Evolutionary conservation across 2,797 vertebrate genomes (phyloP).

Genomic region (Gadopsis bispinosus): DNA sequence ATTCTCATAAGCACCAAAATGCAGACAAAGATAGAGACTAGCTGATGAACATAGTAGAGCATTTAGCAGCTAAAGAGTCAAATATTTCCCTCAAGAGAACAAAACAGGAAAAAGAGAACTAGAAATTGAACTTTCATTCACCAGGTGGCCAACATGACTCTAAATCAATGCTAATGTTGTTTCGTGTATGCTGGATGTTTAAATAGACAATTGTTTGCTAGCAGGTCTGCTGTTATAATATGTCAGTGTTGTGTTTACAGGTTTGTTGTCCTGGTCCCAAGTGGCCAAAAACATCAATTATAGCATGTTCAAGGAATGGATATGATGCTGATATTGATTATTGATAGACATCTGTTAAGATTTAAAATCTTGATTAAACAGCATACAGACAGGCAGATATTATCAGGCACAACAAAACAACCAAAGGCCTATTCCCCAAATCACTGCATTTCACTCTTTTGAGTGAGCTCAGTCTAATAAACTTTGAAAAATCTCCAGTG

Average conservation of each 20-base stretch:
- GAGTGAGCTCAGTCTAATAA: not conserved
- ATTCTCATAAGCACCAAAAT: not conserved
- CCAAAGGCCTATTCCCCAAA: too few species aligned
- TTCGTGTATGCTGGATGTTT: not conserved
- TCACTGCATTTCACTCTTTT: constrained; percentile 11
- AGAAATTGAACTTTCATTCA: not conserved
- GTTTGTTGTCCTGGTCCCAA: not conserved
- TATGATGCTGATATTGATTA: not conserved
- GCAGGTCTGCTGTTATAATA: not conserved
- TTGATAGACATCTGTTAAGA: not conserved
- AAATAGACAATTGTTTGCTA: not conserved
- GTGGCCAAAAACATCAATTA: not conserved
- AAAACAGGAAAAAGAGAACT: not conserved
- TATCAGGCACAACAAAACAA: not conserved
- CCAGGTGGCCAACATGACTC: not conserved
- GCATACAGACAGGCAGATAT: not conserved
- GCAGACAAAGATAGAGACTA: not conserved
- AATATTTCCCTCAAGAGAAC: not conserved
- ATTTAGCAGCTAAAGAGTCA: not conserved
- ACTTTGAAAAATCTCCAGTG: constrained; percentile 6
- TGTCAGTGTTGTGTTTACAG: not conserved
- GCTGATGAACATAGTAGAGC: not conserved
- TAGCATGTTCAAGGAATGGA: not conserved
- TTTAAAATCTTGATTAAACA: not conserved
- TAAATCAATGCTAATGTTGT: not conserved